A percentile compares a stretch with the other conserved stretches of the same genome.
These are phyloP conservation scores for Saxidomus purpurata DNA, from an alignment of 1,140 invertebrate genomes.

Conservation along the genomic window DNA sequence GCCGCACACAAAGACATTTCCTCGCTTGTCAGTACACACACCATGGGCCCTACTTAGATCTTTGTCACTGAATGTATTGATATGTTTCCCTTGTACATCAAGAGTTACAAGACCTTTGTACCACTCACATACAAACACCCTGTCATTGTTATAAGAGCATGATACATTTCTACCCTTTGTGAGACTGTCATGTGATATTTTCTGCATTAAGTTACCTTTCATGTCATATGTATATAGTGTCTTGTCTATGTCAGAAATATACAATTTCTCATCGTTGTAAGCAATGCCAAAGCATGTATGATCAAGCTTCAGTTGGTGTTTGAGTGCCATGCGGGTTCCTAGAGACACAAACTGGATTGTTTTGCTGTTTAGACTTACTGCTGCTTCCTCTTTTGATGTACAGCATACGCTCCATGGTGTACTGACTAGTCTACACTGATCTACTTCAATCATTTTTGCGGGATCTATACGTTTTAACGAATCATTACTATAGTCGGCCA, in stretches of 20 bases:
- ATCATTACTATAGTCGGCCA: neutral
- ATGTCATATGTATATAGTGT: too few relatives aligned
- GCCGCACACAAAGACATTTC: constrained; percentile 23
- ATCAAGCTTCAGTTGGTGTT: too few relatives aligned
- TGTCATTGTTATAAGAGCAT: neutral
- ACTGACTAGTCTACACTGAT: neutral
- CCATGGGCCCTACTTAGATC: neutral
- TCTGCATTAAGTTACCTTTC: too few relatives aligned
- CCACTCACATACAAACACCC: neutral
- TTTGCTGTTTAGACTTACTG: neutral
- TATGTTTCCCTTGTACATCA: neutral
- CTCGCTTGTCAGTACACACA: neutral
- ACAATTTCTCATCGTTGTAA: neutral
- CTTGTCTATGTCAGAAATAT: too few relatives aligned
- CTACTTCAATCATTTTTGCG: neutral
- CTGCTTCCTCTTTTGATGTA: constrained; percentile 6
- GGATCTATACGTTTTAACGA: too few relatives aligned
- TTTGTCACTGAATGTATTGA: too few relatives aligned
- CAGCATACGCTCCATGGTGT: neutral
- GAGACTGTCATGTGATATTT: neutral
- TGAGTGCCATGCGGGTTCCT: too few relatives aligned
- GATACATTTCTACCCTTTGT: too few relatives aligned
- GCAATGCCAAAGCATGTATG: constrained; percentile 18
- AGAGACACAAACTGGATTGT: too few relatives aligned
- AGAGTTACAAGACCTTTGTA: constrained; percentile 15